Evolutionary conservation across 2,113 vertebrate genomes (phyloP).

Genomic region (Phoxinus phoxinus): DNA sequence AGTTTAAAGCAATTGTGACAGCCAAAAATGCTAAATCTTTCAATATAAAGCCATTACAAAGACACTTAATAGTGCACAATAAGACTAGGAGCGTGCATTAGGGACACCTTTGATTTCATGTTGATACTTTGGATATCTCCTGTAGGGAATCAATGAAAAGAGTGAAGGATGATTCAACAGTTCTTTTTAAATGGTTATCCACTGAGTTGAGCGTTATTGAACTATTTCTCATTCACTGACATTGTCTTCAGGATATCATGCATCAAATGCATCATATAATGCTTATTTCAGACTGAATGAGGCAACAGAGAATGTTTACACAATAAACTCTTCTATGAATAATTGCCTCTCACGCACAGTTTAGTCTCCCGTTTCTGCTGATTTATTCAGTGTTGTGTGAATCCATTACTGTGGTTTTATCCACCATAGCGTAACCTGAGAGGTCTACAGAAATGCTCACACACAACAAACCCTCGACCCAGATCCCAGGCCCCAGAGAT

Average conservation of each 20-base stretch:
- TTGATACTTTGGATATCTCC: background rate
- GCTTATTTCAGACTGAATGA: background rate
- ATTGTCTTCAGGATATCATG: background rate
- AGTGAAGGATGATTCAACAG: background rate
- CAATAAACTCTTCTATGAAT: slow-evolving; percentile 37
- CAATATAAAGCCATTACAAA: background rate
- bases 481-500: background rate
- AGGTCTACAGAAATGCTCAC: background rate
- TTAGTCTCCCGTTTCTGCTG: slow-evolving; percentile 15
- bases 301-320: slow-evolving; percentile 4
- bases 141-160: background rate
- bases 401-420: slow-evolving; percentile 40
- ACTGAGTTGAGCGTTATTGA: background rate
- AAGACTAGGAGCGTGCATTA: background rate
- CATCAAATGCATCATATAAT: background rate
- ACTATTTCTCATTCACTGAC: background rate
- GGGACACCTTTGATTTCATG: background rate
- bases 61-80: background rate
- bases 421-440: slow-evolving; percentile 19
- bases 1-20: background rate
- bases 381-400: slow-evolving; percentile 43
- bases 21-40: background rate
- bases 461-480: slow-evolving; percentile 28
- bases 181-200: background rate
- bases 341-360: slow-evolving; percentile 20